Evolutionary conservation across 2,888 invertebrate species (phyloP), one percentile per base, ranked within the genome.

Genomic region (Deilephila elpenor): DNA sequence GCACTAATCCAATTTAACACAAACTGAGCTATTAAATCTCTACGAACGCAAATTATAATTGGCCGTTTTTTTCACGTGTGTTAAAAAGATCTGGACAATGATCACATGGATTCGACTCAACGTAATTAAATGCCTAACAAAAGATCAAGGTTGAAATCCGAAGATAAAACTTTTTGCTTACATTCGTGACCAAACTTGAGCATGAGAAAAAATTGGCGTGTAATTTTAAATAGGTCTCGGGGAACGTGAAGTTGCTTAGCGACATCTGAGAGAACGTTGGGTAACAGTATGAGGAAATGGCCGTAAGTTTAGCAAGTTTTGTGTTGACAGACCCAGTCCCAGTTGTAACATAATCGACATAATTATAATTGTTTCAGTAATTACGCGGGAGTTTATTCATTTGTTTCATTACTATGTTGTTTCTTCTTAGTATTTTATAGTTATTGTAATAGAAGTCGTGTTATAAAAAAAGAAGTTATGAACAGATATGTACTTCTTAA

Each of bases 141-240:
- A 90, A 93, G 90, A 91, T 92, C 93, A 94, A 94, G 94, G 94
- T 86, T 89, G 85, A 83, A 79, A 80, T 86, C 82, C 80, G 83
- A 82, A 89, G 90, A 90, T 92, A 91, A 87, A 88, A 89, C 77
- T 93, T 93, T 93, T 94, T 93, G 92, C 86, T 77, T 75, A 78
- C 82, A 88, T 89, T 94, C 94, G 94, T 94, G 94, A 93, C 92
- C 86, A 87, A 90, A 89, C 88, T 86, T 85, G 86, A 84, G 85
- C 85, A 85, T 88, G 88, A 90, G 91, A 90, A 91, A 93, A 91
- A 91, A 85, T 83, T 79, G 80, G 87, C 92, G 93, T 91, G 89
- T 90, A 93, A 92, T 91, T 89, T 88, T 86, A 92, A 93, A 93
- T 93, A 88, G 90, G 86, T 88, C 86, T 85, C 85, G 84, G 88